A percentile compares a stretch with the other conserved stretches of the same genome.
These are phyloP conservation scores for Megamerina dolium DNA, from an alignment of 2,888 invertebrate genomes.

Conservation along the genomic window DNA sequence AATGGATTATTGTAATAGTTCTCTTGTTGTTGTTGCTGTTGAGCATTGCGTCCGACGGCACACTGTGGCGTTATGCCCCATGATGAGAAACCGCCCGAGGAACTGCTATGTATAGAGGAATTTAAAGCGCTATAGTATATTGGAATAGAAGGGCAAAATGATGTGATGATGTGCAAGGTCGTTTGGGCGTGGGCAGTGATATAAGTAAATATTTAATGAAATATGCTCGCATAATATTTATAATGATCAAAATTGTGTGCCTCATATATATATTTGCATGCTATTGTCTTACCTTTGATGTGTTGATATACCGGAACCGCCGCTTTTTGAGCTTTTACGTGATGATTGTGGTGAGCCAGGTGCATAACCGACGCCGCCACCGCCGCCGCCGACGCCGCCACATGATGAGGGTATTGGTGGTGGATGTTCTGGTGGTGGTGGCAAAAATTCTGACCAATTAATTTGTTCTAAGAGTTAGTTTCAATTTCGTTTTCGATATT, in stretches of 20 bases:
- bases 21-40: no score
- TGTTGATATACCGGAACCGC: conserved; percentile 47
- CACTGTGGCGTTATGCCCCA: conserved; percentile 48
- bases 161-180: no score
- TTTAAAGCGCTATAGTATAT: conserved; percentile 37
- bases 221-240: no score
- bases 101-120: conserved; percentile 48
- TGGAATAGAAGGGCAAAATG: not conserved
- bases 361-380: no score
- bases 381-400: conserved; percentile 26
- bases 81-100: conserved; percentile 49
- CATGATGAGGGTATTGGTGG: conserved; percentile 52
- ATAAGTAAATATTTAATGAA: no score
- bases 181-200: no score
- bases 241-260: no score
- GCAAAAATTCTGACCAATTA: conserved; percentile 57
- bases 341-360: conserved; percentile 48
- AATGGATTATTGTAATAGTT: conserved; percentile 48
- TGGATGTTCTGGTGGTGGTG: conserved; percentile 58
- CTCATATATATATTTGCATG: not conserved
- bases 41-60: conserved; percentile 26
- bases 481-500: no score
- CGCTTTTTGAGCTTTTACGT: conserved; percentile 47
- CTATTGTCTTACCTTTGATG: conserved; percentile 42
- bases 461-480: conserved; percentile 47